Evolutionary conservation across 2,888 invertebrate species (phyloP).

Genomic region (Seladonia tumulorum): DNA sequence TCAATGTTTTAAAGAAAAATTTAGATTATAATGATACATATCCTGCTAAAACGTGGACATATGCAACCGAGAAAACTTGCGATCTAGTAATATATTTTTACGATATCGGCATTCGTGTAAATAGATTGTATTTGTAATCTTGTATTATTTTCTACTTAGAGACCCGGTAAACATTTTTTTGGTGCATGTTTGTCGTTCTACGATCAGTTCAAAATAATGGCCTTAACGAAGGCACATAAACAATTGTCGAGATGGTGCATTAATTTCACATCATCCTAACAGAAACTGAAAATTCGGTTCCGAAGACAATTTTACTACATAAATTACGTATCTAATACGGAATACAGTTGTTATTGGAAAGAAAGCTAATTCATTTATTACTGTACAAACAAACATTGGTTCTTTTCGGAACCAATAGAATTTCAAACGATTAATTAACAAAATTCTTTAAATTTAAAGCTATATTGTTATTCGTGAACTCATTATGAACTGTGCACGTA

Average conservation of each 20-base stretch:
- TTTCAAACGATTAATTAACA: background rate
- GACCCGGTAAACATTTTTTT: background rate
- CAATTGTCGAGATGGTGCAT: constrained; percentile 29
- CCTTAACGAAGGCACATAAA: background rate
- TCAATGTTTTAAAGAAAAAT: background rate
- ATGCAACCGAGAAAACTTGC: constrained; percentile 1
- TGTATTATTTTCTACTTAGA: constrained; percentile 1
- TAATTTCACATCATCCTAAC: constrained; percentile 44
- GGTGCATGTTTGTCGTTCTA: background rate
- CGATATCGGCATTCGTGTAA: background rate
- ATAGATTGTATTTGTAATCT: background rate
- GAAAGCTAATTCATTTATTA: constrained; percentile 19
- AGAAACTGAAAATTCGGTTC: constrained; percentile 13
- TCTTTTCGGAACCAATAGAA: background rate
- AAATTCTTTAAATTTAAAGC: background rate
- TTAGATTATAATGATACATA: background rate
- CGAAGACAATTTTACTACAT: constrained; percentile 1
- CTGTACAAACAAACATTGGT: constrained; percentile 16
- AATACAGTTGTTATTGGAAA: background rate
- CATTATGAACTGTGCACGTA: background rate
- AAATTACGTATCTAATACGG: constrained; percentile 2
- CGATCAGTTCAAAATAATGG: background rate
- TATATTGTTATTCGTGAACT: constrained; percentile 13
- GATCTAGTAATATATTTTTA: background rate
- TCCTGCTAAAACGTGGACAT: background rate